A percentile compares a stretch with the other conserved stretches of the same genome.
These are phyloP conservation scores for Lycopodina hypogea DNA, from an alignment of 37 sponge, comb jelly and placozoan genomes.

Conservation along the genomic window DNA sequence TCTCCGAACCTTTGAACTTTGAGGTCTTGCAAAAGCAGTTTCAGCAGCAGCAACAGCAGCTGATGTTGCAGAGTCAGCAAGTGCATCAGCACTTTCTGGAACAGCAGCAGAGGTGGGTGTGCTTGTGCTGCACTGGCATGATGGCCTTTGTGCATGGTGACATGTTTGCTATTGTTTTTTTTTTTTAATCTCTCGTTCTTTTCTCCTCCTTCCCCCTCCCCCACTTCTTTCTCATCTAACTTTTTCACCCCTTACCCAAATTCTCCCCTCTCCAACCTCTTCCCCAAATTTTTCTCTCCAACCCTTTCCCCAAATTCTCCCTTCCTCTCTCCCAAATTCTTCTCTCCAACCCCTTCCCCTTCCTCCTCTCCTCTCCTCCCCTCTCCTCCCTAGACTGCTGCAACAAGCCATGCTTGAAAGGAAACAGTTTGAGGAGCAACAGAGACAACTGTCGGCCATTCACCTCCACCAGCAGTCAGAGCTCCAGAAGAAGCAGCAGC, in stretches of 20 bases:
- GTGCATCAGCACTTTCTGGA: slow-evolving; percentile 62
- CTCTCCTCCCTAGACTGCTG: slow-evolving; percentile 16
- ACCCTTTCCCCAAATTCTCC: no score
- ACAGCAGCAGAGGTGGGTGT: slow-evolving; percentile 43
- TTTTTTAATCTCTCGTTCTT: background rate
- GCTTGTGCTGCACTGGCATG: no score
- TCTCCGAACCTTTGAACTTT: slow-evolving; percentile 15
- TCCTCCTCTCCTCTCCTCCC: no score
- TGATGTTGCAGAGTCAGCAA: slow-evolving; percentile 43
- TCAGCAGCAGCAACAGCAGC: slow-evolving; percentile 50
- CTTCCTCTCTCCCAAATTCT: no score
- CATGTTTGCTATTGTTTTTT: background rate
- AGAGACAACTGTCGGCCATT: slow-evolving; percentile 47
- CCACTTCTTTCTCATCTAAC: background rate
- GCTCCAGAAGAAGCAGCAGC: slow-evolving; percentile 67
- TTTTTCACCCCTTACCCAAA: background rate
- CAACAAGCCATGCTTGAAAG: slow-evolving; percentile 44
- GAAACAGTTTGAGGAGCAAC: slow-evolving; percentile 65
- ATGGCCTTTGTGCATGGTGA: background rate
- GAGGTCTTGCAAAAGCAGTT: slow-evolving; percentile 40
- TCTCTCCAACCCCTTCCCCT: no score
- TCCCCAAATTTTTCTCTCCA: no score
- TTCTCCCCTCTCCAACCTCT: no score
- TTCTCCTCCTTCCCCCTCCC: background rate
- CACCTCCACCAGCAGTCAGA: slow-evolving; percentile 67